phyloP scores from a whole-genome alignment of 2,888 invertebrate genomes.

The Pseudoips prasinana region DNA sequence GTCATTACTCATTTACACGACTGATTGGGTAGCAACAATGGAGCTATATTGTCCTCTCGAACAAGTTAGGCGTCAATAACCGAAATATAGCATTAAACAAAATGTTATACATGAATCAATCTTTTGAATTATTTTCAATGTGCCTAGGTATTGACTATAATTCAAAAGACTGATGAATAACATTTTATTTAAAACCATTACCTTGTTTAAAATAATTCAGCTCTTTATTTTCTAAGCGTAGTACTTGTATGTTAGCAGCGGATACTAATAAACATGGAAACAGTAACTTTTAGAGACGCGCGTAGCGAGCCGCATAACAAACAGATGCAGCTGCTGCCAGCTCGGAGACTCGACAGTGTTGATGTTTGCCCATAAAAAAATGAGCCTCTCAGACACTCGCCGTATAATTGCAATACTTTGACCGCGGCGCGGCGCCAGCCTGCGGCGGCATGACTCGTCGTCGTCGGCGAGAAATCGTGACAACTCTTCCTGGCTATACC shows the following conservation, averaged over 20 bases:
- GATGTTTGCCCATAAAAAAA: conserved; percentile 31
- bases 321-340: conserved; percentile 24
- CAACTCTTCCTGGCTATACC: conserved; percentile 35
- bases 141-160: no score
- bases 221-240: conserved; percentile 18
- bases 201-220: conserved; percentile 8
- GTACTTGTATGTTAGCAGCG: conserved; percentile 6
- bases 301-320: conserved; percentile 32
- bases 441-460: conserved; percentile 39
- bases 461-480: conserved; percentile 36
- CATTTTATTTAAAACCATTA: no score
- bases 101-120: no score
- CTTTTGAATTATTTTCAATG: no score
- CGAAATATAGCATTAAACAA: conserved; percentile 17
- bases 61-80: conserved; percentile 35
- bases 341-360: conserved; percentile 15
- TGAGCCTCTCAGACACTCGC: conserved; percentile 26
- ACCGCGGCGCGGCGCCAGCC: conserved; percentile 44
- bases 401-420: conserved; percentile 49
- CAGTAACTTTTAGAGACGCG: conserved; percentile 25
- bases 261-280: conserved; percentile 22
- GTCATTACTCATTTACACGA: conserved; percentile 43
- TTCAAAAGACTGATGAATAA: no score
- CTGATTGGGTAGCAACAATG: conserved; percentile 53
- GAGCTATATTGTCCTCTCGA: conserved; percentile 37